Conservation (phyloP, 2,888 invertebrate genomes). For the Pseudeuparius sepicola region DNA sequence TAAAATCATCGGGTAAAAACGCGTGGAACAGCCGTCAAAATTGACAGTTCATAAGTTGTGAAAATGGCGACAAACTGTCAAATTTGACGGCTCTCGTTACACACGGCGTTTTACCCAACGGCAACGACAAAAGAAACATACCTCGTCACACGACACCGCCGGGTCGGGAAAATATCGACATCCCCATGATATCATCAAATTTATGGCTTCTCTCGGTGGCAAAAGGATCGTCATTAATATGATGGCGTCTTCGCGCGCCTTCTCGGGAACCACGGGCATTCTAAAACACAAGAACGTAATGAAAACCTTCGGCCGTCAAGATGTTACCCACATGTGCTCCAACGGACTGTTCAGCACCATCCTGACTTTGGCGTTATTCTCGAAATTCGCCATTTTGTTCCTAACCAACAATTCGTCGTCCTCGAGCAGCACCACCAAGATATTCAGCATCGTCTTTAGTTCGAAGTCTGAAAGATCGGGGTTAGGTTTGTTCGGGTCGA, state of each 20-base stretch:
- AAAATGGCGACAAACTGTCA: background rate
- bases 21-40: too few species aligned
- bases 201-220: constrained; percentile 26
- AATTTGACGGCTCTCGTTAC: background rate
- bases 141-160: too few species aligned
- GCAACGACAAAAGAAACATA: too few species aligned
- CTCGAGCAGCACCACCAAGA: constrained; percentile 42
- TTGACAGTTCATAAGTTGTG: too few species aligned
- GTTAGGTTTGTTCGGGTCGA: too few species aligned
- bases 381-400: constrained; percentile 31
- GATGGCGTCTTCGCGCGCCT: constrained; percentile 32
- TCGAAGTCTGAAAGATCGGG: constrained; percentile 23
- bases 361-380: constrained; percentile 21
- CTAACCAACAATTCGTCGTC: constrained; percentile 43
- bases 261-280: constrained; percentile 31
- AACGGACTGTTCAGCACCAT: constrained; percentile 19
- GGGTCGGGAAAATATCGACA: constrained; percentile 28
- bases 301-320: too few species aligned
- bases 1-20: too few species aligned
- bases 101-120: too few species aligned
- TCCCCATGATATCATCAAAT: constrained; percentile 31
- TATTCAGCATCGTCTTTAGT: constrained; percentile 33
- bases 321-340: constrained; percentile 21
- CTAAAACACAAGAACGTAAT: too few species aligned
- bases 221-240: constrained; percentile 24